Evolutionary conservation across 2,888 invertebrate species (phyloP).

Genomic region (Macrosiphum euphorbiae): DNA sequence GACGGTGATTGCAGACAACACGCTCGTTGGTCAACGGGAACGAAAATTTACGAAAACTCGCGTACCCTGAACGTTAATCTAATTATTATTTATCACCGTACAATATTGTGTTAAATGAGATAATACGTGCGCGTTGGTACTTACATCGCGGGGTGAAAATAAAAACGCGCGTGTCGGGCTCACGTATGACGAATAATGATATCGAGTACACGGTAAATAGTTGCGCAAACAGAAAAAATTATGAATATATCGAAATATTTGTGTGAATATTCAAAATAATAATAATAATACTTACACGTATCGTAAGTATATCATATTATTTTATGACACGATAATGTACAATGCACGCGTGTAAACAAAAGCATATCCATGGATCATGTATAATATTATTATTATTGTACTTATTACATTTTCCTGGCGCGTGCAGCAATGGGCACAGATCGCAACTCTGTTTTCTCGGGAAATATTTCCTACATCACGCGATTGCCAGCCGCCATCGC

Average conservation of each 20-base stretch:
- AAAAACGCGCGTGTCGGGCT: constrained; percentile 29
- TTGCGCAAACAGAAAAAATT: constrained; percentile 15
- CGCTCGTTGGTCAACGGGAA: constrained; percentile 44
- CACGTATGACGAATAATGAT: background rate
- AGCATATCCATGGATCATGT: constrained; percentile 2
- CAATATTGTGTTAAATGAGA: background rate
- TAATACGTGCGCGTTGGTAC: background rate
- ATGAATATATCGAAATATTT: background rate
- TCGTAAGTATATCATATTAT: background rate
- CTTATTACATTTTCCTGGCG: background rate
- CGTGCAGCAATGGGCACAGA: constrained; percentile 31
- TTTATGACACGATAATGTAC: background rate
- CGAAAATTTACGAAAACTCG: constrained; percentile 39
- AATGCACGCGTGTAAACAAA: constrained; percentile 29
- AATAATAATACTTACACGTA: background rate
- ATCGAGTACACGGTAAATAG: background rate
- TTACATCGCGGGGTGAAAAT: background rate
- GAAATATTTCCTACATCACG: constrained; percentile 32
- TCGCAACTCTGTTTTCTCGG: constrained; percentile 42
- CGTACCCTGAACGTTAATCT: constrained; percentile 9
- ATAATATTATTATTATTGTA: background rate
- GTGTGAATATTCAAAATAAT: background rate
- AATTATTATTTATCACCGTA: constrained; percentile 11
- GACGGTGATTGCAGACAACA: background rate
- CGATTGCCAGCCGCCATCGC: background rate